phyloP scores from a whole-genome alignment of 2,888 invertebrate genomes.

The Tinea semifulvella region DNA sequence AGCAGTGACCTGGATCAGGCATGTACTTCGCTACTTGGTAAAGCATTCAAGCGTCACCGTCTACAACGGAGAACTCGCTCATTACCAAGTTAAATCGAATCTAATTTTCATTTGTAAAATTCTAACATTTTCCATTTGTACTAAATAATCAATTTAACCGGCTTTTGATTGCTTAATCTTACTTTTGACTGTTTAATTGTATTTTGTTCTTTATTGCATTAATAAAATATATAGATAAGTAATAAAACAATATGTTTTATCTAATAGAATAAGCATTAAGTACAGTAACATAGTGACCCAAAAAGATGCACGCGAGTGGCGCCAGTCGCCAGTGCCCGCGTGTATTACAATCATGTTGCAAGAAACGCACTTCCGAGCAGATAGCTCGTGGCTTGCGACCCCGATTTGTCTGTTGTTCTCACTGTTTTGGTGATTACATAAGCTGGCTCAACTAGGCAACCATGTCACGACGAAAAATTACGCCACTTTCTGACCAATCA shows the following conservation, averaged over 20 bases:
- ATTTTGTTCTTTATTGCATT: neutral
- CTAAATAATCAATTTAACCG: constrained; percentile 7
- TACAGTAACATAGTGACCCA: constrained; percentile 11
- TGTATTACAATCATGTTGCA: neutral
- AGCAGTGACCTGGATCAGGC: constrained; percentile 27
- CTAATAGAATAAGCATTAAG: neutral
- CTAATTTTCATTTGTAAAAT: constrained; percentile 11
- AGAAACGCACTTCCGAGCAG: constrained; percentile 35
- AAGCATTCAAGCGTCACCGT: constrained; percentile 4
- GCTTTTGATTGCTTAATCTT: neutral
- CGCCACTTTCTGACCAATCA: constrained; percentile 39
- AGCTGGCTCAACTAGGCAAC: constrained; percentile 62
- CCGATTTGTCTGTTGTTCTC: constrained; percentile 53
- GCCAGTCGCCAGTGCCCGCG: neutral
- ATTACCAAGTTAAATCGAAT: constrained; percentile 3
- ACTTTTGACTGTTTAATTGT: neutral
- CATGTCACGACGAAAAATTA: constrained; percentile 62
- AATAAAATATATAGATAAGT: neutral
- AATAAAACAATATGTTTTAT: neutral
- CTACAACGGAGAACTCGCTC: constrained; percentile 1
- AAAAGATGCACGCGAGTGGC: neutral
- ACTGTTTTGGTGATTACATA: constrained; percentile 46
- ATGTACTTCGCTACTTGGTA: constrained; percentile 1
- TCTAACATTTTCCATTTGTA: constrained; percentile 9
- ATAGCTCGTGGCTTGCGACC: constrained; percentile 39